Evolutionary conservation across 2,797 vertebrate species (phyloP).

Genomic region (Semaprochilodus insignis): DNA sequence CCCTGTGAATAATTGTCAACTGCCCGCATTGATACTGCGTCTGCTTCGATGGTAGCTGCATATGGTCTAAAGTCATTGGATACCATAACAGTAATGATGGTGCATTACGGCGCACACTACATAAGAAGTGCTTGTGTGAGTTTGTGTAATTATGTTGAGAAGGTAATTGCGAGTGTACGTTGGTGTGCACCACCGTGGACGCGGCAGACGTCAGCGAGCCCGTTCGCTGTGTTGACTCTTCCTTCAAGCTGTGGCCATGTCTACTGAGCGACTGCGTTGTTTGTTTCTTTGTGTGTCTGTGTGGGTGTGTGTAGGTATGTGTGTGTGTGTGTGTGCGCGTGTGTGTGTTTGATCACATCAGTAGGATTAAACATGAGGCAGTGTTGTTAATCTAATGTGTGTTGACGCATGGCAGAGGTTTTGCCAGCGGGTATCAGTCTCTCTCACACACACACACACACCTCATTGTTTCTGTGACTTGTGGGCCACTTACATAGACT

Average conservation of each 20-base stretch:
- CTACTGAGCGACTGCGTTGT: neutral
- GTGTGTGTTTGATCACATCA: constrained; percentile 25
- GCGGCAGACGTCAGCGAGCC: neutral
- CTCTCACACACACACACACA: too few relatives aligned
- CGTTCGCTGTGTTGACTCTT: neutral
- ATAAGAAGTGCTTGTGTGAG: constrained; percentile 7
- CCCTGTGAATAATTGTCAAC: too few relatives aligned
- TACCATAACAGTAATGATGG: neutral
- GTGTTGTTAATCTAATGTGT: constrained; percentile 15
- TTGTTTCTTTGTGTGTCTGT: too few relatives aligned
- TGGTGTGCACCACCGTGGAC: neutral
- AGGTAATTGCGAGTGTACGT: neutral
- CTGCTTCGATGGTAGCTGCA: too few relatives aligned
- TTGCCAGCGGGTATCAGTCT: neutral
- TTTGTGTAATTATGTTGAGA: constrained; percentile 11
- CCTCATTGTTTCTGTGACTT: too few relatives aligned
- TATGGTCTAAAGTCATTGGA: too few relatives aligned
- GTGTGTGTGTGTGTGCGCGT: neutral
- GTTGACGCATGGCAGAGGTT: constrained; percentile 14
- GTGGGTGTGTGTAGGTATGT: neutral
- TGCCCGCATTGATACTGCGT: too few relatives aligned
- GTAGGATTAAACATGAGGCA: neutral
- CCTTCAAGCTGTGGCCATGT: neutral
- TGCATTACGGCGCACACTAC: neutral
- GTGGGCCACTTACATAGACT: too few relatives aligned